A percentile compares a stretch with the other conserved stretches of the same genome.
Conservation (phyloP, 2,797 vertebrate species). For the Phalloptychus januarius region DNA sequence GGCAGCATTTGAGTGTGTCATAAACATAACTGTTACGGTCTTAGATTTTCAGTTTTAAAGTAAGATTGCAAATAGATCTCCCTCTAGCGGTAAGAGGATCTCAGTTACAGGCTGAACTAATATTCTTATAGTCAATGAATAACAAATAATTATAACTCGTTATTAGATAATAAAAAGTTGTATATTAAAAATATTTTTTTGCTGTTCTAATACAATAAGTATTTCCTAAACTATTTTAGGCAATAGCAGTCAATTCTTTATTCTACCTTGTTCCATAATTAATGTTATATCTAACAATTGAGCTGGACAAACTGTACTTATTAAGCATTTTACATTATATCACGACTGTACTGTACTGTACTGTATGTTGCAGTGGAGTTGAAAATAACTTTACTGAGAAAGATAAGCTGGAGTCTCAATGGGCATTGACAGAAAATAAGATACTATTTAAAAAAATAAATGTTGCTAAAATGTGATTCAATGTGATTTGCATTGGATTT, state of each 20-base stretch:
- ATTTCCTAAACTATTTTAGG: neutral
- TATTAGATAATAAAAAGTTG: neutral
- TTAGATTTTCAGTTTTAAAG: neutral
- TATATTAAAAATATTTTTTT: neutral
- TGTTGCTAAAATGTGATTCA: neutral
- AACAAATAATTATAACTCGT: neutral
- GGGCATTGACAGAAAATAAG: neutral
- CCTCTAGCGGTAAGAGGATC: neutral
- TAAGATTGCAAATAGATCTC: neutral
- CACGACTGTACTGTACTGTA: too few species aligned
- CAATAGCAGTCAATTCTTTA: neutral
- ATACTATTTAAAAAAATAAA: neutral
- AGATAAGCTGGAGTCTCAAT: neutral
- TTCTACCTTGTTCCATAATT: neutral
- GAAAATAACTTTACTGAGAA: neutral
- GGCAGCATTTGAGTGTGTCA: slow-evolving; percentile 44
- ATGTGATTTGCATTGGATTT: neutral
- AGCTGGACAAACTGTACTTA: neutral
- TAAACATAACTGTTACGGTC: neutral
- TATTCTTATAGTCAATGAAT: neutral
- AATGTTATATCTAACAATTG: neutral
- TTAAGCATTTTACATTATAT: neutral
- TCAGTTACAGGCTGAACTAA: neutral
- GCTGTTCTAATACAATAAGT: neutral
- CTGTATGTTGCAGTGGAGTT: neutral